Percentiles rank a stretch among this genome's conserved stretches.
Conservation (phyloP, 2,113 vertebrate genomes). For the Peromyscus maniculatus region DNA sequence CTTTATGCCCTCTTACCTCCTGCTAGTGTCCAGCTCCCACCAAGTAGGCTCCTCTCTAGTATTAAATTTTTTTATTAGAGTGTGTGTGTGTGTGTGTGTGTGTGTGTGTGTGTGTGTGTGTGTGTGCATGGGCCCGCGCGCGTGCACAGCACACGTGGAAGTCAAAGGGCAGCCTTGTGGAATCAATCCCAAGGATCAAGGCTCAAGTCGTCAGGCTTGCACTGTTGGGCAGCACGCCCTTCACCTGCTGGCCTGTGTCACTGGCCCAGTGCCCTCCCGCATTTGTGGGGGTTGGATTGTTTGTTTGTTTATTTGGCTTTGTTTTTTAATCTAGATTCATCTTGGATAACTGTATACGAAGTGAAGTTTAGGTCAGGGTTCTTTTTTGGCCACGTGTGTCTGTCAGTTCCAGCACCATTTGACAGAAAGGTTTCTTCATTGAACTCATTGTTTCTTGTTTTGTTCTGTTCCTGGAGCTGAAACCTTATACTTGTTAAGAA, state of each 20-base stretch:
- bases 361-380: background rate
- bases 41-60: background rate
- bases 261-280: background rate
- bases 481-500: background rate
- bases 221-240: background rate
- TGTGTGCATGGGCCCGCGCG: too few relatives aligned
- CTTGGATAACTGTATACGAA: background rate
- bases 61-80: background rate
- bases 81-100: background rate
- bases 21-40: background rate
- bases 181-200: background rate
- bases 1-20: background rate
- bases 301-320: background rate
- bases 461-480: background rate
- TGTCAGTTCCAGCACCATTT: background rate
- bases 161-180: background rate
- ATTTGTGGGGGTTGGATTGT: background rate
- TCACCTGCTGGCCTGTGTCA: too few relatives aligned
- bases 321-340: background rate
- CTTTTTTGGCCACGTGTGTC: background rate
- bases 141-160: too few relatives aligned
- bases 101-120: background rate
- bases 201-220: background rate
- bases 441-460: background rate
- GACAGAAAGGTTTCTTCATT: background rate